Conservation (phyloP, 2,797 vertebrate genomes). For the Danio choprae region DNA sequence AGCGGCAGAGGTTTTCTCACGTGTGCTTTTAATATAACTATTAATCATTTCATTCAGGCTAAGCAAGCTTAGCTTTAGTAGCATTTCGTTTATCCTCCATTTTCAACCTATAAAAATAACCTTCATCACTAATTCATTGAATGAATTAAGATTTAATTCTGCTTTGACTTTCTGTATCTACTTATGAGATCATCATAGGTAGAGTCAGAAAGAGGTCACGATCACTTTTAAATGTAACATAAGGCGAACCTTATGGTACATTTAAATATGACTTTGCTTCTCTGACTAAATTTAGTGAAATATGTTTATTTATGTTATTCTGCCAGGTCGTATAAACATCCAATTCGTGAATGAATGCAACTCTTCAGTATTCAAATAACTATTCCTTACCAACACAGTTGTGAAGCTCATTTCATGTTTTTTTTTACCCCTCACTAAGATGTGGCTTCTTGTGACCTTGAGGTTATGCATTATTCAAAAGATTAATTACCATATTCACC, state of each 20-base stretch:
- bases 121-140: too few species aligned
- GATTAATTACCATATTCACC: conserved; percentile 33
- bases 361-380: not conserved
- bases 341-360: not conserved
- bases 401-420: not conserved
- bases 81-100: not conserved
- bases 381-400: not conserved
- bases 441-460: conserved; percentile 20
- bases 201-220: conserved; percentile 79
- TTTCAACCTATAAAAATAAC: too few species aligned
- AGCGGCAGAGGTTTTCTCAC: conserved; percentile 26
- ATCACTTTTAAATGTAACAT: conserved; percentile 81
- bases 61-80: not conserved
- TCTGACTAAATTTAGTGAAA: not conserved
- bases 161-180: conserved; percentile 80
- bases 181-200: conserved; percentile 78
- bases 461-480: conserved; percentile 20
- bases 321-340: not conserved
- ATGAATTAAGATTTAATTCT: conserved; percentile 45
- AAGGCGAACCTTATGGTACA: conserved; percentile 81
- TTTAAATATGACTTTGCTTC: conserved; percentile 76
- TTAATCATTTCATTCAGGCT: not conserved
- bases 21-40: not conserved
- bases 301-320: not conserved
- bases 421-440: conserved; percentile 47